These are phyloP conservation scores for Hippocampus abdominalis DNA, from an alignment of 2,113 vertebrate species.

Conservation along the genomic window DNA sequence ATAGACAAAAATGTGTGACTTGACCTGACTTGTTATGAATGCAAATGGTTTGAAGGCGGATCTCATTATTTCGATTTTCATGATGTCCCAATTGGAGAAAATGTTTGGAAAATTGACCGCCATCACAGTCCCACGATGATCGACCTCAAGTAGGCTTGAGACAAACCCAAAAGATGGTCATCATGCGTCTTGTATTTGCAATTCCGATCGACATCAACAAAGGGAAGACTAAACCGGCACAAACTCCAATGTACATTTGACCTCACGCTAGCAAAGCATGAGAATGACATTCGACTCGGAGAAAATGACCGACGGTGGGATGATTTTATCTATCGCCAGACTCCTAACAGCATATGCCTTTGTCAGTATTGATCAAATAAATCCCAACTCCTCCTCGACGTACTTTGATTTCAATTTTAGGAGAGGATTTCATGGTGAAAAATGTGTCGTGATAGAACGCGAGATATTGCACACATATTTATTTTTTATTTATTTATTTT, in stretches of 20 bases:
- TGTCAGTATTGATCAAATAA: slow-evolving; percentile 1
- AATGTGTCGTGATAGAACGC: slow-evolving; percentile 18
- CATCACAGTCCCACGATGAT: too few relatives aligned
- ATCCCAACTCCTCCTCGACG: slow-evolving; percentile 27
- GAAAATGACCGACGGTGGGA: not conserved
- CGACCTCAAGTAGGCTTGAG: too few relatives aligned
- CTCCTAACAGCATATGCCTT: not conserved
- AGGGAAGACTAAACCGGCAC: not conserved
- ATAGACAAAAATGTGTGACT: too few relatives aligned
- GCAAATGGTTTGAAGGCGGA: too few relatives aligned
- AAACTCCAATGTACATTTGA: not conserved
- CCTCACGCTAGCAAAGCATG: not conserved
- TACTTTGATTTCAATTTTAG: slow-evolving; percentile 21
- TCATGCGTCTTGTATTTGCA: too few relatives aligned
- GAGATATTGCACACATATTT: slow-evolving; percentile 38
- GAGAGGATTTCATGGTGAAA: slow-evolving; percentile 28
- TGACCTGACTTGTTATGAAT: too few relatives aligned
- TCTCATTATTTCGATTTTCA: too few relatives aligned
- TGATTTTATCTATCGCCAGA: not conserved
- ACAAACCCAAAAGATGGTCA: too few relatives aligned
- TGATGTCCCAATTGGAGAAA: too few relatives aligned
- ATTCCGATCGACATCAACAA: too few relatives aligned
- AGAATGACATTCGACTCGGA: not conserved
- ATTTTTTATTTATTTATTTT: slow-evolving; percentile 32
- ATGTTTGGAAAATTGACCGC: too few relatives aligned